phyloP scores from a whole-genome alignment of 2,113 vertebrate genomes.

The Gracilinanus agilis region DNA sequence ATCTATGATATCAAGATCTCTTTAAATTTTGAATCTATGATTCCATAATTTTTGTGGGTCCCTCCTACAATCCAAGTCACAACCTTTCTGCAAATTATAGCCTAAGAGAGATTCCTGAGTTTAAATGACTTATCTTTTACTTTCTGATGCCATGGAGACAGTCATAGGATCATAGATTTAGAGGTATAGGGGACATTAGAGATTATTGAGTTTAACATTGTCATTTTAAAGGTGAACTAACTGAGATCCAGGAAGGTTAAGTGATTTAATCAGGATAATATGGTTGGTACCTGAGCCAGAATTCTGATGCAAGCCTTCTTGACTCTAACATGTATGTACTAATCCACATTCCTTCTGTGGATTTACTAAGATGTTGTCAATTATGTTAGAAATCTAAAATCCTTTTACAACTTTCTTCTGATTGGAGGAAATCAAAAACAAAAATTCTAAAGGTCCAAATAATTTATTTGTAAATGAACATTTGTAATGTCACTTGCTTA shows the following conservation, averaged over 20 bases:
- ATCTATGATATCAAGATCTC: background rate
- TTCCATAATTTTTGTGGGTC: background rate
- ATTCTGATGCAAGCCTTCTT: background rate
- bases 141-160: background rate
- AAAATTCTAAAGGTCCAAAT: background rate
- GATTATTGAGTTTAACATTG: background rate
- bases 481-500: background rate
- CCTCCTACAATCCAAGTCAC: background rate
- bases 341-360: background rate
- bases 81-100: background rate
- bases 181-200: background rate
- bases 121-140: background rate
- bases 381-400: background rate
- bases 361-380: background rate
- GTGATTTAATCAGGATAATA: background rate
- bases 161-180: background rate
- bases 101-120: background rate
- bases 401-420: background rate
- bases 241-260: background rate
- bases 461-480: background rate
- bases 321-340: background rate
- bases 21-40: background rate
- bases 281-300: background rate
- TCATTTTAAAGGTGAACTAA: background rate
- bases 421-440: background rate